A percentile compares a stretch with the other conserved stretches of the same genome.
These are phyloP conservation scores for Pyrocephalus nanus DNA, from an alignment of 2,797 vertebrate genomes.

Conservation along the genomic window DNA sequence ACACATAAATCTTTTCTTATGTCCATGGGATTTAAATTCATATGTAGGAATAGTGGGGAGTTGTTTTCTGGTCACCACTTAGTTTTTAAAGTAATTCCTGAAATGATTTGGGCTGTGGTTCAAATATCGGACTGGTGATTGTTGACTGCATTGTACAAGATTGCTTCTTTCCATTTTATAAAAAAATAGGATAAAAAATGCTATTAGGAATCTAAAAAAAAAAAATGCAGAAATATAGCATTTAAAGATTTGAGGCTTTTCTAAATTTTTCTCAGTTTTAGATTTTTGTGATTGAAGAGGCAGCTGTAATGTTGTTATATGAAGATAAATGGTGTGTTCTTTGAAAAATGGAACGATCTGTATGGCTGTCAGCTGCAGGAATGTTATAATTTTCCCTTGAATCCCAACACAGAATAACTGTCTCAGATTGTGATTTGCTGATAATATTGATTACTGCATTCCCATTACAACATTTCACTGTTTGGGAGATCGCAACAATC, in stretches of 20 bases:
- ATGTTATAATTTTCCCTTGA: not conserved
- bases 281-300: not conserved
- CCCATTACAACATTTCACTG: conserved; percentile 54
- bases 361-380: not conserved
- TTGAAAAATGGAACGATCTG: not conserved
- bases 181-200: not conserved
- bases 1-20: not conserved
- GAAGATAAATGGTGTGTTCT: not conserved
- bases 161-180: not conserved
- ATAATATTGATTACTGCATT: conserved; percentile 76
- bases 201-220: not conserved
- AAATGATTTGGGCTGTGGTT: not conserved
- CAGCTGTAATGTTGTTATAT: not conserved
- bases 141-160: not conserved
- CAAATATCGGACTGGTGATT: not conserved
- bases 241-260: not conserved
- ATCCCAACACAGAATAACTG: not conserved
- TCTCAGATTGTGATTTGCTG: conserved; percentile 59
- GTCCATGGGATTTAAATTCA: not conserved
- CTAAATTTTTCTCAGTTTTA: not conserved
- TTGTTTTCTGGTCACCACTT: not conserved
- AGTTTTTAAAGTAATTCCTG: not conserved
- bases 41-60: not conserved
- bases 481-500: conserved; percentile 36
- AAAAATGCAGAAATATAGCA: not conserved